phyloP scores from a whole-genome alignment of 2,113 vertebrate species.

The Rhinoderma darwinii region DNA sequence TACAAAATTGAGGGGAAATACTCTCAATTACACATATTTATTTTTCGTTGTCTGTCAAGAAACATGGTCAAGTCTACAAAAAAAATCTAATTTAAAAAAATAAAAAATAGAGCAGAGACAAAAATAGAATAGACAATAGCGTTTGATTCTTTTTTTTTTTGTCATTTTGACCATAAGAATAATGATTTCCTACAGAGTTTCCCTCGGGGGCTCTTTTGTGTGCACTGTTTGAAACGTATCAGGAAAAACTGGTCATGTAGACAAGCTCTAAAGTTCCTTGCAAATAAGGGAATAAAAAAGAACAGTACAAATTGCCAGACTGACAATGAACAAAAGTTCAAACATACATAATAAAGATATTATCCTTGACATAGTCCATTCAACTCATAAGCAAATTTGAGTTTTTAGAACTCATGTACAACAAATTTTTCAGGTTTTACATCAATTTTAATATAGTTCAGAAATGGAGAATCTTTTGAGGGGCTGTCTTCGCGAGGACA shows the following conservation, averaged over 20 bases:
- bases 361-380: neutral
- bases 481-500: no score
- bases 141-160: neutral
- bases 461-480: no score
- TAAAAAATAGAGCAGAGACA: slow-evolving; percentile 3
- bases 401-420: neutral
- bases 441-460: no score
- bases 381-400: neutral
- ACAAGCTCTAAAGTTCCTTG: neutral
- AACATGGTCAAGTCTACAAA: no score
- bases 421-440: neutral
- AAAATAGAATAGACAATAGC: neutral
- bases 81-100: neutral
- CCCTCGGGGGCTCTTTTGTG: neutral
- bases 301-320: neutral
- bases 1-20: neutral
- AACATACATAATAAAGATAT: neutral
- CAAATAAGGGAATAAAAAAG: neutral
- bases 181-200: neutral
- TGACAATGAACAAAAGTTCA: neutral
- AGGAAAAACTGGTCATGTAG: neutral
- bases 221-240: neutral
- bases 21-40: neutral
- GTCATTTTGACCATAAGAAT: neutral
- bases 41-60: neutral